Base-by-base conservation (phyloP, 2,888 invertebrate species). In the Drosophila setosimentum region DNA sequence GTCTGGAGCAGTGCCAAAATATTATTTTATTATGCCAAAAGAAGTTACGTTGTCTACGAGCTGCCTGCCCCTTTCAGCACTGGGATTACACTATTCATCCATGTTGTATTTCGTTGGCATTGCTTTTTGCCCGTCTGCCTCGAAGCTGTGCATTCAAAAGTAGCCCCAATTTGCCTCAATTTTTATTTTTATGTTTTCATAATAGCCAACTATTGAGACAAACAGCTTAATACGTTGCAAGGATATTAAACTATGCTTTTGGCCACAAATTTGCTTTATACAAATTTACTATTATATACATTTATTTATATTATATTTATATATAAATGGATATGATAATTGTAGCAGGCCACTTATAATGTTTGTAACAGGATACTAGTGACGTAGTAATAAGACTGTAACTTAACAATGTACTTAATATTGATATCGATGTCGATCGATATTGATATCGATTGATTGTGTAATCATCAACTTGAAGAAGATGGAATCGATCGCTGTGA, bases 21-120 rank as follows among this genome's bases (percentile, higher is more conserved):
- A 83, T 80, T 83, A 82, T 83, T 82, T 78, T 83, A 83, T 82
- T 82, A 82, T 83, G 81, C 81, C 76, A 82, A 80, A 83, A 76
- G 80, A 83, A 80, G 80, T 80, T 80, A 71, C 71, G 75, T 71
- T 68, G 80, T 80, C 81, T 62, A 65, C 27, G 63, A 50, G 32
- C 33, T 63, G 69, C 29, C 54, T 1, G 10, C n/a, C 29, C 48
- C 61, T 62, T 76, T 76, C 77, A 61, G 37, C 77, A 35, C 70
- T 54, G 68, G 73, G 72, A 76, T 80, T 80, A 80, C 80, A 80
- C 80, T 66, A 63, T 63, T 64, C 65, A 35, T 62, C 68, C 62
- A 29, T 57, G 65, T 60, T 57, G 60, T 57, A 68, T 68, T 65
- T 72, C 37, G 37, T 53, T 32, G 60, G 62, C 60, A 65, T 62